Evolutionary conservation across 2,888 invertebrate genomes (phyloP).

Genomic region (Chironomus tentans): DNA sequence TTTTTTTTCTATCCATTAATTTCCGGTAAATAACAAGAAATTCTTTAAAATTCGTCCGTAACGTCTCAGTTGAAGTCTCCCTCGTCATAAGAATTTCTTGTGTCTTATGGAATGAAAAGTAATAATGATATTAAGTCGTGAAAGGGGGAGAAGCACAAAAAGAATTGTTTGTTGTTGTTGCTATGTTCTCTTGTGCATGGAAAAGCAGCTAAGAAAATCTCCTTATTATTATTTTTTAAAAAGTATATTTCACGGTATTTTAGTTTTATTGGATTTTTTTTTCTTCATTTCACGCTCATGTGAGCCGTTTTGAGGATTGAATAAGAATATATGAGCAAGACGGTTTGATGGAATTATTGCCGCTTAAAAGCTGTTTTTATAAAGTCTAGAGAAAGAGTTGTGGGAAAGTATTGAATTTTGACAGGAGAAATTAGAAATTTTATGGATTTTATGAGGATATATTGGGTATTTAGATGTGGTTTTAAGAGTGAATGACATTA

Average conservation of each 20-base stretch:
- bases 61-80: background rate
- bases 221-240: background rate
- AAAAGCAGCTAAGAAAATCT: background rate
- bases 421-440: too few species aligned
- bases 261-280: conserved; percentile 24
- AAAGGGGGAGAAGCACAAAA: background rate
- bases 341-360: too few species aligned
- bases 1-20: conserved; percentile 9
- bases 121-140: background rate
- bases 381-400: too few species aligned
- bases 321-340: background rate
- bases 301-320: conserved; percentile 1
- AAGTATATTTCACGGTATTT: conserved; percentile 26
- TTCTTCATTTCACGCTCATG: conserved; percentile 24
- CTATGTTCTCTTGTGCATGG: background rate
- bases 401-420: too few species aligned
- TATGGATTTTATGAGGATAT: too few species aligned
- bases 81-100: background rate
- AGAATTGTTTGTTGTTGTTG: background rate
- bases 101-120: background rate
- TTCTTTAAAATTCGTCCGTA: background rate
- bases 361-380: too few species aligned
- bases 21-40: conserved; percentile 17
- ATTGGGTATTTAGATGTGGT: too few species aligned
- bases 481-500: too few species aligned